These are phyloP conservation scores for Seriola rivoliana DNA, from an alignment of 2,113 vertebrate species.

Conservation along the genomic window DNA sequence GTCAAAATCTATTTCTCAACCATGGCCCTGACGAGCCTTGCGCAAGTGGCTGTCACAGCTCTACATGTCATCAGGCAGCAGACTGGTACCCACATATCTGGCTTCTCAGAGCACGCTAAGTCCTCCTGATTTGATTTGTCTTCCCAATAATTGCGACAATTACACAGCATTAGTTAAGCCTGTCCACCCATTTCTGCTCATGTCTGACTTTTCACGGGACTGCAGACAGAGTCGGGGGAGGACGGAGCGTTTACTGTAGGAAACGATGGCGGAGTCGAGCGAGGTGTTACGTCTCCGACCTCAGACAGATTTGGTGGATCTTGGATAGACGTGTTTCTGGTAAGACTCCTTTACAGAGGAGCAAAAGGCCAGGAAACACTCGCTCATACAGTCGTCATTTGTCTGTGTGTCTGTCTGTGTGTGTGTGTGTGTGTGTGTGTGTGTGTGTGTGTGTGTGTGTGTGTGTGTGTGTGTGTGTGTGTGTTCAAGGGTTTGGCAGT, in stretches of 20 bases:
- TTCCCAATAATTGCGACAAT: constrained; percentile 54
- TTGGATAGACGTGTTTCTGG: constrained; percentile 56
- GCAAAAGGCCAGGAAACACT: constrained; percentile 70
- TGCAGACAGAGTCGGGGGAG: constrained; percentile 30
- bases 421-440: constrained; percentile 37
- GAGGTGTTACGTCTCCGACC: constrained; percentile 58
- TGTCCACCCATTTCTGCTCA: constrained; percentile 53
- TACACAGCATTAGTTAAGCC: constrained; percentile 48
- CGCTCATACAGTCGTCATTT: constrained; percentile 57
- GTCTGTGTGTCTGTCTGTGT: constrained; percentile 38
- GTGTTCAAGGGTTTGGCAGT: constrained; percentile 35
- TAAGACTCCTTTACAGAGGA: constrained; percentile 56
- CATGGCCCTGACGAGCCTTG: constrained; percentile 18
- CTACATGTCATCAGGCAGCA: constrained; percentile 24
- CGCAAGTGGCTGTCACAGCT: constrained; percentile 45
- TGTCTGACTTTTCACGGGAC: constrained; percentile 23
- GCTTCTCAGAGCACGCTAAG: constrained; percentile 6
- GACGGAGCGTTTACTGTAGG: constrained; percentile 17
- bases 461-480: constrained; percentile 37
- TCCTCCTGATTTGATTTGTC: constrained; percentile 56
- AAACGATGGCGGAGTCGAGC: constrained; percentile 42
- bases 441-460: constrained; percentile 34
- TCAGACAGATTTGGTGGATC: constrained; percentile 67
- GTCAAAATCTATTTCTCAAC: constrained; percentile 54
- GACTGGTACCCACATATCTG: constrained; percentile 27